Conservation (phyloP, 2,888 invertebrate genomes). For the Congeria kusceri region DNA sequence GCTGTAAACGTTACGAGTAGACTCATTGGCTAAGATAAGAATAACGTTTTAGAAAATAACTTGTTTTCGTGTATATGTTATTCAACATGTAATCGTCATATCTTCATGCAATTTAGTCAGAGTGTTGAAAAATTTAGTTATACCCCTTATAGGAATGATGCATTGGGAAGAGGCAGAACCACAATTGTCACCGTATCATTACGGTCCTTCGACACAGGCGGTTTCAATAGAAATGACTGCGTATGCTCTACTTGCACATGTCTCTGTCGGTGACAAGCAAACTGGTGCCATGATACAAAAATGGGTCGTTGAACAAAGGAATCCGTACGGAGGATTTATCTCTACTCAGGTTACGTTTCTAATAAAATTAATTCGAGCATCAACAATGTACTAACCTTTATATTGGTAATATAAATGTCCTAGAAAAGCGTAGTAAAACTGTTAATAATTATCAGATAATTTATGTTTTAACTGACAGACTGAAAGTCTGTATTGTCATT, state of each 20-base stretch:
- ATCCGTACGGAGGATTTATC: slow-evolving; percentile 23
- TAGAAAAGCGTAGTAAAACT: too few relatives aligned
- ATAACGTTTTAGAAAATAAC: too few relatives aligned
- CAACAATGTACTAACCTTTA: not conserved
- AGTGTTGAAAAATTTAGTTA: too few relatives aligned
- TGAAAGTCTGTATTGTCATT: too few relatives aligned
- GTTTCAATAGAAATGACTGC: slow-evolving; percentile 24
- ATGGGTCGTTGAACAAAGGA: slow-evolving; percentile 16
- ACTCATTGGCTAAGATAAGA: too few relatives aligned
- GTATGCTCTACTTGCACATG: slow-evolving; percentile 5
- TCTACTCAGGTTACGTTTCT: slow-evolving; percentile 20
- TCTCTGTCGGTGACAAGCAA: not conserved
- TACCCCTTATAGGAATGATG: not conserved
- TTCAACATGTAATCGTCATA: too few relatives aligned
- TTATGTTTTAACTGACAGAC: too few relatives aligned
- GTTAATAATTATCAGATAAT: too few relatives aligned
- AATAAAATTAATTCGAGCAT: not conserved
- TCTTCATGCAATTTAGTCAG: too few relatives aligned
- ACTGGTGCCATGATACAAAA: not conserved
- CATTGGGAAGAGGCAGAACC: slow-evolving; percentile 5
- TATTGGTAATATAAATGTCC: not conserved
- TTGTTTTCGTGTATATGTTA: too few relatives aligned
- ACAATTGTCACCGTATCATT: not conserved
- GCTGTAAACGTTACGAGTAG: too few relatives aligned
- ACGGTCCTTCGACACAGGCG: not conserved